Base-by-base conservation (phyloP, 2,113 vertebrate genomes). In the Gobiocypris rarus region DNA sequence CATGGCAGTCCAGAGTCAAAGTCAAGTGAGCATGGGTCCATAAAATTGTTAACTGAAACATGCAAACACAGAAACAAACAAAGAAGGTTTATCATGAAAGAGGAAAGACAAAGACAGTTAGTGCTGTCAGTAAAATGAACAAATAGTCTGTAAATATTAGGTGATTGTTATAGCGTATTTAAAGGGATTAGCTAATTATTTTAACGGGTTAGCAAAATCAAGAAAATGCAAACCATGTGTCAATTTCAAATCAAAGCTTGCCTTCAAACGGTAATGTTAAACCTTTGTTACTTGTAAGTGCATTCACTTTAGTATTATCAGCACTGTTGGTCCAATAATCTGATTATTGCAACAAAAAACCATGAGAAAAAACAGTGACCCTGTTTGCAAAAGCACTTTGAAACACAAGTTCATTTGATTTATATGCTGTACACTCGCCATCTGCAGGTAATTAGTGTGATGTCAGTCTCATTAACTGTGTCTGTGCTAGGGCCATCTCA, bases 21-120 rank as follows among this genome's bases (percentile, higher is more conserved):
- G 90, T 95, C 95, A 95, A 94, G 93, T 86, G 94, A 94, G 92
- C 95, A 96, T 91, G 94, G 91, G 92, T 95, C 95, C 94, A 94
- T 92, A 90, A 90, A 85, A 54, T 87, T 87, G 87, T 90, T 93
- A 84, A 89, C 91, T 92, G 89, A 84, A 94, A 92, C 92, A 91
- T 93, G 93, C 93, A 86, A 87, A 83, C 83, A 86, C 3, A 70
- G 75, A 88, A 75, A 87, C 15, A 82, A 78, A 90, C 26, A 89
- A 90, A 24, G 91, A 85, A 48, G 86, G 63, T 50, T 81, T 52
- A 67, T 86, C 74, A 86, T 85, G 79, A 79, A 84, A 78, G 17
- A 54, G 38, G 48, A 54, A 75, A 90, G 84, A 90, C 83, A 88
- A 54, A 85, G 71, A 82, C 50, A 87, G 56, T 77, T 86, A 89